Base-by-base conservation (phyloP, 2,888 invertebrate genomes). In the Deilephila porcellus region DNA sequence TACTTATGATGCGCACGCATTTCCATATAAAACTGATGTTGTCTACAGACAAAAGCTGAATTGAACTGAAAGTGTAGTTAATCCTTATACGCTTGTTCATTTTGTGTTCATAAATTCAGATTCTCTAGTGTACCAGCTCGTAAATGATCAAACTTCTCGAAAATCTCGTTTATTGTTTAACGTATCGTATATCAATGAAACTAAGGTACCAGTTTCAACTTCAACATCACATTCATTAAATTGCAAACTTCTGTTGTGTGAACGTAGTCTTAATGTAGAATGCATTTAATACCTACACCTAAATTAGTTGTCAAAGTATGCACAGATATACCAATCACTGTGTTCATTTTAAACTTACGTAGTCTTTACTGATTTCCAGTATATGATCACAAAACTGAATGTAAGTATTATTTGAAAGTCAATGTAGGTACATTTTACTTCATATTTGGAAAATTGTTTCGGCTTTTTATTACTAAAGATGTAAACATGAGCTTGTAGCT, bases 271-370 rank as follows among this genome's bases (percentile, higher is more conserved):
- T 83, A 80, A 80, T 77, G 76, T 80, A 82, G 76, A 79, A 83
- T 87, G 91, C 91, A 90, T 90, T 91, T 91, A 90, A 82, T 87
- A n/a, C n/a, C n/a, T n/a, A 86, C 83, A 72, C 11, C 56, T 72
- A 63, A 34, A 45, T 52, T 56, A 63, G 63, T 76, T 79, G 53
- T 67, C 71, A 53, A 75, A 82, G 34, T 78, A 81, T 82, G 88
- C 91, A 91, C 90, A 90, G 88, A 90, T 86, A 86, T 88, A 89
- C 88, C 88, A 85, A 85, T 76, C 79, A 86, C 86, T 90, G 91
- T 92, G 91, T 91, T 92, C 90, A 90, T 86, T 86, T 87, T 85
- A 76, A 81, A 74, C 71, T 62, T 78, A 77, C 67, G 74, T 82
- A 79, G 78, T 67, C 70, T 76, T 76, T 74, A 76, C 19, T 76